phyloP scores from a whole-genome alignment of 2,888 invertebrate genomes.

The Platynereis dumerilii region DNA sequence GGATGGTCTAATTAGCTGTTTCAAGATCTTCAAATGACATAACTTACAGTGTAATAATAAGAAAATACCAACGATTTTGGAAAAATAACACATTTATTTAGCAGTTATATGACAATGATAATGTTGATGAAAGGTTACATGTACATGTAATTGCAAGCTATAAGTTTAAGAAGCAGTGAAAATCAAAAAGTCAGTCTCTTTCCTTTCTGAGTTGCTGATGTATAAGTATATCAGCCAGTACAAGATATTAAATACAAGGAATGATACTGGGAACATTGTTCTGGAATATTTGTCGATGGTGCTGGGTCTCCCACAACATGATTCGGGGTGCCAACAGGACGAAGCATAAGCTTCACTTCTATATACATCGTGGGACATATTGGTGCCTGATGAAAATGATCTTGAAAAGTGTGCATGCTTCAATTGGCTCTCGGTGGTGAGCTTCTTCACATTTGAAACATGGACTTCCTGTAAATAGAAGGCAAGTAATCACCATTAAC shows the following conservation, averaged over 20 bases:
- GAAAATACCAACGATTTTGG: too few relatives aligned
- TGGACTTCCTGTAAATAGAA: conserved; percentile 32
- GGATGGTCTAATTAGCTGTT: too few relatives aligned
- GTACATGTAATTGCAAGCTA: too few relatives aligned
- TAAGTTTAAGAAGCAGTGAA: too few relatives aligned
- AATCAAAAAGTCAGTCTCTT: too few relatives aligned
- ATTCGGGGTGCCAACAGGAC: too few relatives aligned
- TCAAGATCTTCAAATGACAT: too few relatives aligned
- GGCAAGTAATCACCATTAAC: too few relatives aligned
- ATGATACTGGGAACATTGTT: conserved; percentile 33
- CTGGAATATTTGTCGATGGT: conserved; percentile 37
- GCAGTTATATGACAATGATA: too few relatives aligned
- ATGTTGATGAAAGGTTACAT: too few relatives aligned
- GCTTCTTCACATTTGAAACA: conserved; percentile 29
- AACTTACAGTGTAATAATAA: too few relatives aligned
- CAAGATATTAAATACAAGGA: conserved; percentile 33
- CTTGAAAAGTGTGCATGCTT: conserved; percentile 3
- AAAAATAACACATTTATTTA: too few relatives aligned
- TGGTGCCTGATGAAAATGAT: background rate
- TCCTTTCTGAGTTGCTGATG: conserved; percentile 17
- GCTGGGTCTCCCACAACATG: conserved; percentile 20
- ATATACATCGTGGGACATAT: background rate
- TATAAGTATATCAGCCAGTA: conserved; percentile 39
- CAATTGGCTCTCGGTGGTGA: conserved; percentile 36
- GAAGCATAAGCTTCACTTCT: background rate